Conservation (phyloP, 2,113 vertebrate genomes). For the Sceloporus tristichus region DNA sequence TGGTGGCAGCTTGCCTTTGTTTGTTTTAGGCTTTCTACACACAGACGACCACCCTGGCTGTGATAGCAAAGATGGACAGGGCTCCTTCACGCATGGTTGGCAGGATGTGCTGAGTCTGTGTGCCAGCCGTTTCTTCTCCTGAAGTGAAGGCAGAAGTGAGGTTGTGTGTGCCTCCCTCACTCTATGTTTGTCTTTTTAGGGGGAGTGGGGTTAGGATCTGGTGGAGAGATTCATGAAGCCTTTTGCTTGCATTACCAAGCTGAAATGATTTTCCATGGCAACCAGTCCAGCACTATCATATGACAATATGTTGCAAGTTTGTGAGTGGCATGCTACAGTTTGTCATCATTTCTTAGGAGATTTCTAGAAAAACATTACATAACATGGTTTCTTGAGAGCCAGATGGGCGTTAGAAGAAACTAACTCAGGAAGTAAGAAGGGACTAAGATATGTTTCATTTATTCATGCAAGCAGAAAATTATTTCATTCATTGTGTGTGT, state of each 20-base stretch:
- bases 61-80: conserved; percentile 54
- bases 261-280: neutral
- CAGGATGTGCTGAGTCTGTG: conserved; percentile 7
- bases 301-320: neutral
- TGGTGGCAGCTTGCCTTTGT: conserved; percentile 78
- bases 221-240: neutral
- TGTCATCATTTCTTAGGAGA: neutral
- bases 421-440: neutral
- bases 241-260: neutral
- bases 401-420: neutral
- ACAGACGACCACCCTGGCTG: conserved; percentile 81
- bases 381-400: neutral
- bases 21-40: conserved; percentile 76
- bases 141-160: neutral
- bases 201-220: no score
- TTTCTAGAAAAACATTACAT: neutral
- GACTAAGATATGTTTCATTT: no score
- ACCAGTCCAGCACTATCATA: fast-evolving
- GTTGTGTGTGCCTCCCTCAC: neutral
- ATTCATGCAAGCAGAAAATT: neutral
- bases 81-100: conserved; percentile 47
- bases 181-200: neutral
- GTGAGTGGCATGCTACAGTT: neutral
- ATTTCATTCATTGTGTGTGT: neutral
- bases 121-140: conserved; percentile 31